Conservation (phyloP, 2,113 vertebrate species). For the Scortum barcoo region DNA sequence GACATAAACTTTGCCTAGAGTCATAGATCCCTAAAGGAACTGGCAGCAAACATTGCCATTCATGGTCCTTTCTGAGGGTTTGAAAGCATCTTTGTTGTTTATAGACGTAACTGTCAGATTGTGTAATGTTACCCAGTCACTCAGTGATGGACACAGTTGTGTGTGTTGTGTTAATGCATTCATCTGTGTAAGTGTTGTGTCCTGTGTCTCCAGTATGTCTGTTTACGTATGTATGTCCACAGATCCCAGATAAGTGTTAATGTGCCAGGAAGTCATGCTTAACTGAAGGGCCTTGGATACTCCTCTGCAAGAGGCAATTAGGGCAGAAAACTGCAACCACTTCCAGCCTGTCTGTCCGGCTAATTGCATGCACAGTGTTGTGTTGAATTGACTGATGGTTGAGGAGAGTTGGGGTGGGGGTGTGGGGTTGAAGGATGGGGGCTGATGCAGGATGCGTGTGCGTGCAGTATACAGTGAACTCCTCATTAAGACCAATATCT, state of each 20-base stretch:
- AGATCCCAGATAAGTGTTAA: conserved; percentile 39
- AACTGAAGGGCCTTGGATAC: conserved; percentile 49
- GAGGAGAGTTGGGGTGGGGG: conserved; percentile 9
- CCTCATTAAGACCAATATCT: conserved; percentile 76
- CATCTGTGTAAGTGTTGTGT: not conserved
- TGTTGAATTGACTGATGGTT: conserved; percentile 72
- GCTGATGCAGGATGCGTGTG: conserved; percentile 41
- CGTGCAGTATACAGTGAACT: conserved; percentile 55
- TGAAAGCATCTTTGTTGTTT: conserved; percentile 36
- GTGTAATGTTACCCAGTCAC: conserved; percentile 10
- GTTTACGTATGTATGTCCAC: conserved; percentile 18
- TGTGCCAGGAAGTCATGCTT: conserved; percentile 59
- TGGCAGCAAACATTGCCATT: conserved; percentile 39
- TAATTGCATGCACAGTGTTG: conserved; percentile 77
- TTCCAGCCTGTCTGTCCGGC: conserved; percentile 69
- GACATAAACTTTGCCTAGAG: conserved; percentile 18
- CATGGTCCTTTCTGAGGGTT: conserved; percentile 35
- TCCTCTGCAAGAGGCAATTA: conserved; percentile 78
- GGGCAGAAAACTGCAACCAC: conserved; percentile 72
- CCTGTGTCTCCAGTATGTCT: conserved; percentile 2
- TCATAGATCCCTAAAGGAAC: conserved; percentile 23
- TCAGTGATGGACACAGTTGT: conserved; percentile 1
- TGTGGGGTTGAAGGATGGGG: not conserved
- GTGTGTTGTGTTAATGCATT: conserved; percentile 16
- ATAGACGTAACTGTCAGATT: not conserved